Percentiles rank a stretch among this genome's conserved stretches.
phyloP scores from a whole-genome alignment of 2,113 vertebrate genomes.

The Passerina amoena region DNA sequence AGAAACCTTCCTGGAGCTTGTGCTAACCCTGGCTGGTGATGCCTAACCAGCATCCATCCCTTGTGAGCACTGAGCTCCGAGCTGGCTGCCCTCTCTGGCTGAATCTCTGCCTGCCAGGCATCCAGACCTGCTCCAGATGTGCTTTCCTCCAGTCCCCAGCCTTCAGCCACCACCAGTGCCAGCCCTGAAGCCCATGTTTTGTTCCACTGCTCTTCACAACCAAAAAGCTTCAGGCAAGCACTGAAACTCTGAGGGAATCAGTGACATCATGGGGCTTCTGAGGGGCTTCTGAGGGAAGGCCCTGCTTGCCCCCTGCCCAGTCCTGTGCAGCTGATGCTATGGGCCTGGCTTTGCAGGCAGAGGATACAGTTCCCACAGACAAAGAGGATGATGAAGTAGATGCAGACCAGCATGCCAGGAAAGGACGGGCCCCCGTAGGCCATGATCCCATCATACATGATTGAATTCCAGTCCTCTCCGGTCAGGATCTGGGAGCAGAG shows the following conservation, averaged over 20 bases:
- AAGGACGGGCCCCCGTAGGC: conserved; percentile 88
- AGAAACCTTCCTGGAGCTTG: background rate
- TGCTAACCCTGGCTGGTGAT: background rate
- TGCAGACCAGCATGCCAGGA: conserved; percentile 90
- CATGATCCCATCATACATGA: conserved; percentile 96
- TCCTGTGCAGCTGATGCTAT: background rate
- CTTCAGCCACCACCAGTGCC: background rate
- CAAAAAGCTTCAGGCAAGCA: background rate
- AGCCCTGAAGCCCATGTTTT: background rate
- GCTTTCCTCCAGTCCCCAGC: background rate
- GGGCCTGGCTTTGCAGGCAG: background rate
- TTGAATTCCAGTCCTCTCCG: conserved; percentile 92
- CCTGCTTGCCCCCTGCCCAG: background rate
- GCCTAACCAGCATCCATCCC: background rate
- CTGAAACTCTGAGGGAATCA: background rate
- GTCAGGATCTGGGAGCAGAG: conserved; percentile 83
- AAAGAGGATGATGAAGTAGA: conserved; percentile 93
- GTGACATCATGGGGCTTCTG: too few relatives aligned
- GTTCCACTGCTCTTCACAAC: background rate
- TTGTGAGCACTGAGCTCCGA: background rate
- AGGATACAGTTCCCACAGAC: conserved; percentile 98
- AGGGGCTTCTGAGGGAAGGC: background rate
- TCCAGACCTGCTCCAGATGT: background rate
- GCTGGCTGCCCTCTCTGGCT: background rate
- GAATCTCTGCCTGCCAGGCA: background rate